These are phyloP conservation scores for Coracopsis vasa DNA, from an alignment of 2,113 vertebrate species.

Conservation along the genomic window DNA sequence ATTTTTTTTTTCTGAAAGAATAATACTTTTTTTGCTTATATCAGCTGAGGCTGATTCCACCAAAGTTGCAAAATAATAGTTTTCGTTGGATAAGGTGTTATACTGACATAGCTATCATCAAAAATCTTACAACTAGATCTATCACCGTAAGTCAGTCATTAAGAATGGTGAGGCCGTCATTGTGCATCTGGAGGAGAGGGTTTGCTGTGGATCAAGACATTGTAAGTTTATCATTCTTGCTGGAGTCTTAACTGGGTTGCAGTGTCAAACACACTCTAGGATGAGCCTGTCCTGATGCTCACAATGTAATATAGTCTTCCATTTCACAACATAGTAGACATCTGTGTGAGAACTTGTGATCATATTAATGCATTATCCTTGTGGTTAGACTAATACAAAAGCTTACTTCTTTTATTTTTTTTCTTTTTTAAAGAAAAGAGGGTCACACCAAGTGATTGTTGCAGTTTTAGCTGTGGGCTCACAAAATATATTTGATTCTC, in stretches of 20 bases:
- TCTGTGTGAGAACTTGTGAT: not conserved
- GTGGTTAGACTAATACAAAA: not conserved
- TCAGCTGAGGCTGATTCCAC: not conserved
- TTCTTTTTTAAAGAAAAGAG: not conserved
- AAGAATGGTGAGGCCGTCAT: rapidly evolving
- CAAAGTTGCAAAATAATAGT: not conserved
- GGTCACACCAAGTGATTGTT: not conserved
- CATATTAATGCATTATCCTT: not conserved
- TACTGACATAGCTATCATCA: not conserved
- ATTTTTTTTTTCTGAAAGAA: not conserved
- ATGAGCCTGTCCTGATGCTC: not conserved
- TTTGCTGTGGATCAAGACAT: not conserved
- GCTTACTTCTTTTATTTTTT: not conserved
- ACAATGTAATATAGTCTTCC: not conserved
- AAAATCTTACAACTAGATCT: not conserved
- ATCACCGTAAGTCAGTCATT: not conserved
- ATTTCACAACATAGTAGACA: not conserved
- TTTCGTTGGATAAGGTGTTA: not conserved
- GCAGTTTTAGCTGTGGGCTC: not conserved
- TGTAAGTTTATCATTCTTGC: not conserved
- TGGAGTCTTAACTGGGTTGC: not conserved
- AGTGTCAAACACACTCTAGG: not conserved
- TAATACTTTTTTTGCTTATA: not conserved
- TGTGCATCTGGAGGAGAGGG: not conserved
- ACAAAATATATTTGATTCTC: not conserved